Evolutionary conservation across 2,888 invertebrate genomes (phyloP).

Genomic region (Platypus cylindrus): DNA sequence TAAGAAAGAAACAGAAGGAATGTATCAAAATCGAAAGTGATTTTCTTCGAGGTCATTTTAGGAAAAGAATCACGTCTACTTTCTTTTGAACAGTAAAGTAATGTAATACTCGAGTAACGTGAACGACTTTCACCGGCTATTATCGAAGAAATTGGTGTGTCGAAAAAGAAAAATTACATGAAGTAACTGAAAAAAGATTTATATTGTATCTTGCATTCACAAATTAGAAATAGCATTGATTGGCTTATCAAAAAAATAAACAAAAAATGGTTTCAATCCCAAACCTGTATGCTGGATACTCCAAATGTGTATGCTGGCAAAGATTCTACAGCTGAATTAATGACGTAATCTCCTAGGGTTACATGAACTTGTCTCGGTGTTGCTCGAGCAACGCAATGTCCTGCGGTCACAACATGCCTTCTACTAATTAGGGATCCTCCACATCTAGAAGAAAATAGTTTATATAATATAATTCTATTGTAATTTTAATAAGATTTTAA

Average conservation of each 20-base stretch:
- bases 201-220: no score
- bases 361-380: conserved; percentile 84
- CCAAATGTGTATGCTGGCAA: conserved; percentile 86
- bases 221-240: no score
- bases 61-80: no score
- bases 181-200: background rate
- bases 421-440: conserved; percentile 85
- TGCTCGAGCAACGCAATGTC: conserved; percentile 87
- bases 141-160: background rate
- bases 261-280: background rate
- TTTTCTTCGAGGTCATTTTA: no score
- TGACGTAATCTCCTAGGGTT: conserved; percentile 84
- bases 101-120: background rate
- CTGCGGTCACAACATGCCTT: conserved; percentile 85
- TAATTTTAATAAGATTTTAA: no score
- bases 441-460: conserved; percentile 48
- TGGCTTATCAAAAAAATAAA: background rate
- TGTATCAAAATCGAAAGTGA: conserved; percentile 1
- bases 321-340: conserved; percentile 85
- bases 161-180: background rate
- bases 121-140: background rate
- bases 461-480: no score
- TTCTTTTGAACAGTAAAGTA: background rate
- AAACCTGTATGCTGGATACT: conserved; percentile 75
- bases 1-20: no score